Evolutionary conservation across 23 tunicate genomes (phyloP).

Genomic region (Ciona savignyi): DNA sequence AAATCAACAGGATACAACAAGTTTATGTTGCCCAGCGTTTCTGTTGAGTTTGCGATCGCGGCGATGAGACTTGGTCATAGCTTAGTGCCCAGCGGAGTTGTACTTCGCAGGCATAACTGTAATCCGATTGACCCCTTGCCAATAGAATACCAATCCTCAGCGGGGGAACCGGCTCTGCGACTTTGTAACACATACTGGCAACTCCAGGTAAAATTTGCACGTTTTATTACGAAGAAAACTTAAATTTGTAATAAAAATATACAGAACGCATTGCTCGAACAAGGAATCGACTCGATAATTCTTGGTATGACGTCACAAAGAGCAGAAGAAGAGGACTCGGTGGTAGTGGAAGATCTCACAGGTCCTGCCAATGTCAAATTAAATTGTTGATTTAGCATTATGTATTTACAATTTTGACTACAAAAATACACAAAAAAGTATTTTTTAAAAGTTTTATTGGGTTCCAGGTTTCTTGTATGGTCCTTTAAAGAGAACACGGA

Average conservation of each 20-base stretch:
- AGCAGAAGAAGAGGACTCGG: conserved; percentile 39
- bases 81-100: conserved; percentile 74
- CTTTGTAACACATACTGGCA: conserved; percentile 85
- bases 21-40: conserved; percentile 52
- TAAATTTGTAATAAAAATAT: no score
- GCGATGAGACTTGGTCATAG: conserved; percentile 91
- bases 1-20: conserved; percentile 55
- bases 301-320: conserved; percentile 68
- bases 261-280: conserved; percentile 49
- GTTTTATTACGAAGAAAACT: neutral
- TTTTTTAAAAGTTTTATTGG: neutral
- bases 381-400: no score
- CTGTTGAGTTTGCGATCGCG: conserved; percentile 74
- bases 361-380: conserved; percentile 15
- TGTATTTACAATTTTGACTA: no score
- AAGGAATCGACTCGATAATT: conserved; percentile 60
- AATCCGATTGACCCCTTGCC: conserved; percentile 50
- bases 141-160: conserved; percentile 33
- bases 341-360: conserved; percentile 69
- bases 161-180: conserved; percentile 89
- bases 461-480: conserved; percentile 69
- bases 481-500: conserved; percentile 64
- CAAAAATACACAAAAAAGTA: no score
- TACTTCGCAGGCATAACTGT: conserved; percentile 31
- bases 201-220: conserved; percentile 44